Percentiles rank a stretch among this genome's conserved stretches.
Conservation (phyloP, 1,140 invertebrate genomes). For the Drosophila ohnishii region DNA sequence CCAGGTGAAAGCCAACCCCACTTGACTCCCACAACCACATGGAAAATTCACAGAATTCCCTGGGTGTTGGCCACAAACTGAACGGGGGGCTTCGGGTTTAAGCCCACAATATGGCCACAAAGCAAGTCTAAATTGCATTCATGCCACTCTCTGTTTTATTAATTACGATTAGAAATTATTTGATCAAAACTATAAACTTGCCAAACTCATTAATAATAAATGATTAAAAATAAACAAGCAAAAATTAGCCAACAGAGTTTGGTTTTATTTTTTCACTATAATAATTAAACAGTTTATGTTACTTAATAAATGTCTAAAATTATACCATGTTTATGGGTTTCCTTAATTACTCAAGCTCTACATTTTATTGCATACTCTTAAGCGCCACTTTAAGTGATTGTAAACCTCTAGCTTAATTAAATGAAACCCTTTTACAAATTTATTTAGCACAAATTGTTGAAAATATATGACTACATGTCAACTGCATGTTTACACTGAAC, state of each 20-base stretch:
- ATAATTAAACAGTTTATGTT: neutral
- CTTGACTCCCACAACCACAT: slow-evolving; percentile 8
- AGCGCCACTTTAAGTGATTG: neutral
- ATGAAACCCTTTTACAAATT: neutral
- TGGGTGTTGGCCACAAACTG: slow-evolving; percentile 12
- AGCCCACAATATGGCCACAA: slow-evolving; percentile 24
- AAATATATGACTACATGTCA: slow-evolving; percentile 2
- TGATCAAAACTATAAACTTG: neutral
- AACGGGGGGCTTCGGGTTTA: neutral
- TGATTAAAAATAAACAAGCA: neutral
- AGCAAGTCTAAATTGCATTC: slow-evolving; percentile 15
- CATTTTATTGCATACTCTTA: neutral
- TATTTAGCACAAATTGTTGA: neutral
- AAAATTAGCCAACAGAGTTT: neutral
- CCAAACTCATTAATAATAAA: neutral
- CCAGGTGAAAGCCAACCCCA: slow-evolving; percentile 15
- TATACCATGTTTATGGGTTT: neutral
- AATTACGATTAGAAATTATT: neutral
- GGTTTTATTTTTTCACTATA: neutral
- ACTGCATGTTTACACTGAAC: neutral
- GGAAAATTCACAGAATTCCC: slow-evolving; percentile 13
- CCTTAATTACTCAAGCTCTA: neutral
- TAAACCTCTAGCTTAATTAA: neutral
- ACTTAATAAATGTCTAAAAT: neutral
- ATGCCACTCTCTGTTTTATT: neutral